Conservation (phyloP, 2,797 vertebrate genomes). For the Pelodytes ibericus region DNA sequence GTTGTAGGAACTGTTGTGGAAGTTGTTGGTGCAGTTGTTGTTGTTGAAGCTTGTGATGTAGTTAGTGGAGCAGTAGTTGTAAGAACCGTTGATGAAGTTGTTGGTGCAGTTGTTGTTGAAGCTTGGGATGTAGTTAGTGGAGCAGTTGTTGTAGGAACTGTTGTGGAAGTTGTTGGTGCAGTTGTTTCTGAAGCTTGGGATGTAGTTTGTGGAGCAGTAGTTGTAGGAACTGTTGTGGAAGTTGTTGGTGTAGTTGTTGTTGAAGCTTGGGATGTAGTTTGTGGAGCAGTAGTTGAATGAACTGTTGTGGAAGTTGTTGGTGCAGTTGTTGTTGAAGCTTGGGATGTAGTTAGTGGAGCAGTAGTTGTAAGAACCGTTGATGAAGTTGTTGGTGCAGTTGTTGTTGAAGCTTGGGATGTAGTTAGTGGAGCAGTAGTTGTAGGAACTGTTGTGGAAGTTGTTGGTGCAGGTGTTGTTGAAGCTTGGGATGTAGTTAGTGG, state of each 20-base stretch:
- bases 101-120: no score
- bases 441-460: background rate
- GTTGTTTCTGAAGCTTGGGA: background rate
- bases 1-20: no score
- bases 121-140: background rate
- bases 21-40: background rate
- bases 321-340: background rate
- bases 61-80: no score
- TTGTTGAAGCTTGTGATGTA: background rate
- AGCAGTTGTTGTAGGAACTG: no score
- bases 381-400: slow-evolving; percentile 1
- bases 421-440: background rate
- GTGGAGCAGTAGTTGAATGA: background rate
- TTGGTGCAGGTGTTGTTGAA: background rate
- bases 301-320: background rate
- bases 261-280: background rate
- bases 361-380: background rate
- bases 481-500: background rate
- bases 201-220: background rate
- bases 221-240: background rate
- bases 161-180: background rate
- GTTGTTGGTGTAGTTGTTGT: background rate
- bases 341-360: background rate
- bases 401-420: background rate
- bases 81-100: no score